Conservation (phyloP, 2,113 vertebrate species). For the Oxyura jamaicensis region DNA sequence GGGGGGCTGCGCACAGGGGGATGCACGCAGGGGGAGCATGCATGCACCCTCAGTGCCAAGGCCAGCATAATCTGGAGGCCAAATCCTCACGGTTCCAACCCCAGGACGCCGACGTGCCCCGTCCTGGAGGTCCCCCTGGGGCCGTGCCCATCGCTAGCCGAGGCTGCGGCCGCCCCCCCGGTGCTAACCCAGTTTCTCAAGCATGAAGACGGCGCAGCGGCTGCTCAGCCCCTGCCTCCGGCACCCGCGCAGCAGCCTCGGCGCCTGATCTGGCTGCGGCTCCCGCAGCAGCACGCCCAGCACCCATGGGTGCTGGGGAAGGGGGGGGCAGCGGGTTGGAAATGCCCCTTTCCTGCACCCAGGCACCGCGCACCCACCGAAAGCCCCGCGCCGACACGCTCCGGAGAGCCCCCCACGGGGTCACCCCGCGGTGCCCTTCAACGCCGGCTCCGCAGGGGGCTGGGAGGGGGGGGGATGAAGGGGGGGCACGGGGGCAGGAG, state of each 20-base stretch:
- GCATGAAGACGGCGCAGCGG: not conserved
- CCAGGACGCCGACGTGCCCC: accelerated
- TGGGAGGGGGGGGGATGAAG: no score
- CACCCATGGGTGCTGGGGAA: not conserved
- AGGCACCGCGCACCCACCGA: accelerated
- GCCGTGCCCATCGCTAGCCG: not conserved
- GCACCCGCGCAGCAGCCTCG: not conserved
- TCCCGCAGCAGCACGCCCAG: not conserved
- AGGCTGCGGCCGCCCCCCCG: not conserved
- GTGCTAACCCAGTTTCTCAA: slow-evolving; percentile 29
- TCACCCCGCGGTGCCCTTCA: not conserved
- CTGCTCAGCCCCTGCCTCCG: not conserved
- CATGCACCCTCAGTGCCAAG: not conserved
- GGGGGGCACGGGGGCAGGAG: not conserved
- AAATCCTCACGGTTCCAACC: not conserved
- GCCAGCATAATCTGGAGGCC: not conserved
- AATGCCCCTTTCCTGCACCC: not conserved
- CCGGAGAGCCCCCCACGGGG: accelerated
- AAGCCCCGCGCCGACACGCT: not conserved
- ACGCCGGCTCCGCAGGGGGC: not conserved
- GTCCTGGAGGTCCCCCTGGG: not conserved
- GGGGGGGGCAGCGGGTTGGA: not conserved
- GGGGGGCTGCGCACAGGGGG: not conserved
- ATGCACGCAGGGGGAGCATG: not conserved
- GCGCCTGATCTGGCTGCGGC: not conserved